phyloP scores from a whole-genome alignment of 2,797 vertebrate genomes.

The Acanthopagrus latus region DNA sequence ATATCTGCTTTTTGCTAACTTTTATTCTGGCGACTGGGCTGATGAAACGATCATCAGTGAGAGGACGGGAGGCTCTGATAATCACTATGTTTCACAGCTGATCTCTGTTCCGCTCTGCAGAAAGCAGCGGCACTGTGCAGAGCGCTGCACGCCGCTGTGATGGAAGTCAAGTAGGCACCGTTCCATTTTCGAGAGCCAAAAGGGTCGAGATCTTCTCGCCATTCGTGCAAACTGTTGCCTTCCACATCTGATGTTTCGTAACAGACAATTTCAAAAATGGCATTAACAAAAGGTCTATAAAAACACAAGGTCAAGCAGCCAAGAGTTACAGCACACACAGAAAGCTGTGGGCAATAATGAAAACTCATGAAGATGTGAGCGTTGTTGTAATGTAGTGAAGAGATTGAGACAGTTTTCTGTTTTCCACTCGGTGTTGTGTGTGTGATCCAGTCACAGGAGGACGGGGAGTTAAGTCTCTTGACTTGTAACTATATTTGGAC shows the following conservation, averaged over 20 bases:
- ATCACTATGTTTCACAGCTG: not conserved
- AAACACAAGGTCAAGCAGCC: not conserved
- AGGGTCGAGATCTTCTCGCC: not conserved
- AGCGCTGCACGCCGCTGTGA: not conserved
- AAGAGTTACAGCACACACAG: not conserved
- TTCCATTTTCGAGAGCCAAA: constrained; percentile 3
- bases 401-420: not conserved
- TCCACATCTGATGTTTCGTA: constrained; percentile 10
- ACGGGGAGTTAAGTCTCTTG: not conserved
- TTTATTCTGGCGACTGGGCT: too few relatives aligned
- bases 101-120: constrained; percentile 16
- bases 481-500: not conserved
- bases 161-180: constrained; percentile 19
- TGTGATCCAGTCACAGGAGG: too few relatives aligned
- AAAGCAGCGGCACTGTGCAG: not conserved
- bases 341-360: not conserved
- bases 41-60: not conserved
- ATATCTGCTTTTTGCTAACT: not conserved
- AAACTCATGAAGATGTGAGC: not conserved
- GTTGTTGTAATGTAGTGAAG: not conserved
- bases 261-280: not conserved
- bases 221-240: not conserved
- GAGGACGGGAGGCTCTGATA: not conserved
- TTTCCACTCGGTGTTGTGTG: not conserved
- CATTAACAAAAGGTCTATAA: not conserved